Evolutionary conservation across 2,797 vertebrate species (phyloP), one percentile per base, ranked within the genome.

Genomic region (Sternarchorhynchus goeldii): DNA sequence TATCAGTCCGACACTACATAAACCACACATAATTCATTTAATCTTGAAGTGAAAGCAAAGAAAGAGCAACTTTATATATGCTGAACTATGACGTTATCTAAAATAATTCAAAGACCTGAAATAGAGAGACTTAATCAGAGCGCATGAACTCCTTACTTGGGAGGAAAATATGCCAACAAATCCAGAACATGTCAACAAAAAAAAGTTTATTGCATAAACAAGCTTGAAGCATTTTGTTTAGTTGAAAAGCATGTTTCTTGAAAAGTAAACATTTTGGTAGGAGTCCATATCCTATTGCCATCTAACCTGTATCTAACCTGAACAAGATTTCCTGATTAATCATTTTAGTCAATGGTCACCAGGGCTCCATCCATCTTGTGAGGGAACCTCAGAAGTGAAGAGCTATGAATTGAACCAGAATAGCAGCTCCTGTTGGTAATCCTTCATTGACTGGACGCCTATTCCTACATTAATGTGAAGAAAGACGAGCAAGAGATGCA

Each of bases 1-100:
- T 79, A 86, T 79, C 77, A 84, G 75, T 50, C 39, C 64, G 77
- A 76, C 31, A 36, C n/a, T 10, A 53, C 77, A 85, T 86, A 84
- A 84, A 85, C 84, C 83, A 84, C 50, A 29, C 57, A 62, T 31
- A 65, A 72, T 76, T 77, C 67, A 81, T 69, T 77, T 79, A 79
- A 81, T 76, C 82, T 73, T 68, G 50, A 73, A 64, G 55, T 59
- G 75, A 34, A 39, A 20, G 58, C 17, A 79, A 69, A 70, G 18
- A 69, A 70, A 34, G 17, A 77, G 59, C 66, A 64, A 55, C 67
- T 41, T 67, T 59, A 81, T 65, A 73, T 39, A 62, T 69, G 64
- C 68, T 72, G 68, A 81, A 80, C 67, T 34, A 71, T 79, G 75
- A 57, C 64, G 32, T 64, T 70, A 73, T 79, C 56, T 69, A 25